Base-by-base conservation (phyloP, 2,113 vertebrate species). In the Notarius quadriscutis region DNA sequence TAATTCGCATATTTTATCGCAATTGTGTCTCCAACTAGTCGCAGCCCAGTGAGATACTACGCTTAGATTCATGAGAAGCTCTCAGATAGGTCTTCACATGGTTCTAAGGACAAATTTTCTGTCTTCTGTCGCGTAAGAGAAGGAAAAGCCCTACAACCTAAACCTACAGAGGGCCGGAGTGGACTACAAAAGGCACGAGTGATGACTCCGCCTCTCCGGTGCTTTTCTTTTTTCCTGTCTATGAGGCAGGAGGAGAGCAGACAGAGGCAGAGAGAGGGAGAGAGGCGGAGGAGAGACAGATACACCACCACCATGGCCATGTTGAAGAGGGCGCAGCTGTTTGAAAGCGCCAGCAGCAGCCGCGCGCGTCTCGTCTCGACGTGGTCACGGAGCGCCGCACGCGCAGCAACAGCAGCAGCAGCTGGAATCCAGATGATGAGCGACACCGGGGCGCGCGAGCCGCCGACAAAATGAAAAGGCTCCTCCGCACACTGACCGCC, bases 381-480 rank as follows among this genome's bases (percentile, higher is more conserved):
- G 86, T 67, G 91, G 83, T 89, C 93, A 87, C 91, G 91, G 93
- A 93, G 84, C 84, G 53, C 89, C 92, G 91, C 89, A 63, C 91
- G 92, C 93, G 88, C 93, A 71, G 82, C 90, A 93, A 91, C 93
- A 71, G 82, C 10, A 91, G 89, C 90, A 93, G 87, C 90, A 90
- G 88, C 94, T 41, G 41, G 41, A 41, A 41, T 4, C 41, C 41
- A 41, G 92, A 91, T 91, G 79, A 81, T 17, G 75, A 81, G 79
- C 14, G 79, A 81, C 79, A 30, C 57, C 79, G 79, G 10, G 55
- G 79, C 79, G 87, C 90, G 80, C 90, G 93, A 92, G 92, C 90
- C 88, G 94, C 12, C 92, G 93, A 92, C 94, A 94, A 92, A 92
- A 96, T 95, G 95, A 95, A 41, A 41, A 41, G 95, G 94, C 93